Base-by-base conservation (phyloP, 2,113 vertebrate genomes). In the Camelus dromedarius region DNA sequence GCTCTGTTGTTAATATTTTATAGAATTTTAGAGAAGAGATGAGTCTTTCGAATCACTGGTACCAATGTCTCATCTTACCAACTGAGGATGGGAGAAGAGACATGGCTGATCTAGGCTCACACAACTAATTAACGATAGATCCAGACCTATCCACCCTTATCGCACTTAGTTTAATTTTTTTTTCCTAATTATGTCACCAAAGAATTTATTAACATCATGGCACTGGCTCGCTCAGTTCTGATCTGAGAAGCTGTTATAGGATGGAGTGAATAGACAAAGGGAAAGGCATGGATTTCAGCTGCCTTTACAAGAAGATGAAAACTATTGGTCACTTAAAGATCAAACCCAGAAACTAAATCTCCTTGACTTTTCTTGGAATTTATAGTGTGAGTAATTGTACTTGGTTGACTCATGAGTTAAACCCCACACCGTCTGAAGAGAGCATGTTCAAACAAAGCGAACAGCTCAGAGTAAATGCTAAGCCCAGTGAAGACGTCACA, bases 351-450 rank as follows among this genome's bases (percentile, higher is more conserved):
- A 82, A 86, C 91, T 96, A 97, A 97, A 96, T 93, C 97, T 96
- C 93, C 77, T 96, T 96, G 97, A 97, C 97, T 98, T 98, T 97
- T 96, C 96, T 42, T 97, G 95, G 96, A 93, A 96, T 97, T 97
- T 97, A 80, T 94, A 87, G 91, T 91, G 95, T 56, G 67, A 85
- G 95, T 30, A 64, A 91, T 58, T 89, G 92, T 72, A 52, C 58
- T 7, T 24, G 79, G 95, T 48, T 89, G 95, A 64, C 85, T 94
- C 89, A 30, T 19, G 73, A 89, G 86, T 76, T 96, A 96, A 97
- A 97, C 20, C 97, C 79, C 69, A 87, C 52, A 20, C 62, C 3
- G 73, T 56, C 89, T 30, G 86, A 95, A 86, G 92, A 91, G 69
- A 83, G 72, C 82, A 24, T 84, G 95, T 80, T 94, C 95, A 98